These are phyloP conservation scores for Crematogaster levior DNA, from an alignment of 2,888 invertebrate genomes.

Conservation along the genomic window DNA sequence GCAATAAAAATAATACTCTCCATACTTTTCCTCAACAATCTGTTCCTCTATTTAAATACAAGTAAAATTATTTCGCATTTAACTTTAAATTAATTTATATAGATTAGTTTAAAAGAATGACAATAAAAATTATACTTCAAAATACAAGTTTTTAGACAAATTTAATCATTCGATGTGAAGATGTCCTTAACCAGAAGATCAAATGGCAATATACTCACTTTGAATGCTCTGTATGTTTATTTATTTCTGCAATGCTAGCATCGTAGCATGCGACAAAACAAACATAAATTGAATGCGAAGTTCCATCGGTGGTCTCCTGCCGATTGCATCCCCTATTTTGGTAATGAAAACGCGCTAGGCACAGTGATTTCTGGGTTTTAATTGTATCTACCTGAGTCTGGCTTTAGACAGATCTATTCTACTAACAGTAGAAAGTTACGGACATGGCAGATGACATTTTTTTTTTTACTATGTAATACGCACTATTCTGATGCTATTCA, in stretches of 20 bases:
- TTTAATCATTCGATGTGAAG: too few relatives aligned
- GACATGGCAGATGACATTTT: neutral
- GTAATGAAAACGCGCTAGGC: neutral
- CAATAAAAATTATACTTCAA: too few relatives aligned
- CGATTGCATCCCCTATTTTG: neutral
- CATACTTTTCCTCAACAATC: too few relatives aligned
- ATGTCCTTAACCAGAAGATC: too few relatives aligned
- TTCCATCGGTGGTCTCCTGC: neutral
- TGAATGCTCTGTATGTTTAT: too few relatives aligned
- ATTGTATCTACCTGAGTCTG: constrained; percentile 22
- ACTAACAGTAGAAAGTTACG: constrained; percentile 11
- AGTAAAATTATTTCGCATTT: too few relatives aligned
- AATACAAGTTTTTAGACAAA: too few relatives aligned
- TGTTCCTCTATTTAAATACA: too few relatives aligned
- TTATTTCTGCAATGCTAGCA: neutral
- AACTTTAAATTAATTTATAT: too few relatives aligned
- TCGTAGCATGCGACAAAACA: constrained; percentile 28
- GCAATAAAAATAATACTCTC: too few relatives aligned
- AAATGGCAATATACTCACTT: too few relatives aligned
- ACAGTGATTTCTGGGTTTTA: constrained; percentile 19
- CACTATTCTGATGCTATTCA: neutral
- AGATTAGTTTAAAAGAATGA: too few relatives aligned
- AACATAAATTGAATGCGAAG: constrained; percentile 37
- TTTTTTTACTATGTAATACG: neutral
- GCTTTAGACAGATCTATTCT: constrained; percentile 33